Percentiles rank a stretch among this genome's conserved stretches.
Conservation (phyloP, 2,797 vertebrate genomes). For the Netta rufina region DNA sequence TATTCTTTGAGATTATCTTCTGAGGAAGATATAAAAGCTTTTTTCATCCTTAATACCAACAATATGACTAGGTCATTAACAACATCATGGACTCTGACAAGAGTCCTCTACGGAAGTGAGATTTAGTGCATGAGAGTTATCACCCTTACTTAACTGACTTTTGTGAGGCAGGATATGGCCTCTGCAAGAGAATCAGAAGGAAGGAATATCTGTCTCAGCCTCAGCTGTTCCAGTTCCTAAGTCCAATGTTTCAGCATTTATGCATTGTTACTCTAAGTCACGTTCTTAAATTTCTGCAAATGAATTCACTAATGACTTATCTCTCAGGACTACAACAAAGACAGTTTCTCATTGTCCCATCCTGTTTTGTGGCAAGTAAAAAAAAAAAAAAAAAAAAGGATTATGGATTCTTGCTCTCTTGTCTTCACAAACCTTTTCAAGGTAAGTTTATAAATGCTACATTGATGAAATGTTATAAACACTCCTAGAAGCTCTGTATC, state of each 20-base stretch:
- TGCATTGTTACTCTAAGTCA: not conserved
- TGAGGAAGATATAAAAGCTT: not conserved
- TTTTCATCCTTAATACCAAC: not conserved
- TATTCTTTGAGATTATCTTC: conserved; percentile 21
- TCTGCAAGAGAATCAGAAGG: not conserved
- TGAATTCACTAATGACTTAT: not conserved
- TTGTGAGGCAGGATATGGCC: not conserved
- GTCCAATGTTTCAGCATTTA: not conserved
- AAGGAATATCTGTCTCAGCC: not conserved
- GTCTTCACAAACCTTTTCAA: not conserved
- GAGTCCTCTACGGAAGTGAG: not conserved
- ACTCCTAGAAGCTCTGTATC: not conserved
- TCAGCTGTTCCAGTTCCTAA: not conserved
- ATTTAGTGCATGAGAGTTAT: not conserved
- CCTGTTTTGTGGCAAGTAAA: not conserved
- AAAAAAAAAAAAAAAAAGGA: not conserved
- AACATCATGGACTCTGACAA: rapidly evolving
- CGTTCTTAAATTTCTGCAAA: not conserved
- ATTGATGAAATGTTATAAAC: not conserved
- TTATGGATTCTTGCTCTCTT: not conserved
- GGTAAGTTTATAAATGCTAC: not conserved
- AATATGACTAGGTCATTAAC: not conserved
- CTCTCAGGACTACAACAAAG: not conserved
- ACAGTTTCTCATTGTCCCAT: not conserved
- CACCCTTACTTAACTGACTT: not conserved